Evolutionary conservation across 2,113 vertebrate species (phyloP).

Genomic region (Strix aluco): DNA sequence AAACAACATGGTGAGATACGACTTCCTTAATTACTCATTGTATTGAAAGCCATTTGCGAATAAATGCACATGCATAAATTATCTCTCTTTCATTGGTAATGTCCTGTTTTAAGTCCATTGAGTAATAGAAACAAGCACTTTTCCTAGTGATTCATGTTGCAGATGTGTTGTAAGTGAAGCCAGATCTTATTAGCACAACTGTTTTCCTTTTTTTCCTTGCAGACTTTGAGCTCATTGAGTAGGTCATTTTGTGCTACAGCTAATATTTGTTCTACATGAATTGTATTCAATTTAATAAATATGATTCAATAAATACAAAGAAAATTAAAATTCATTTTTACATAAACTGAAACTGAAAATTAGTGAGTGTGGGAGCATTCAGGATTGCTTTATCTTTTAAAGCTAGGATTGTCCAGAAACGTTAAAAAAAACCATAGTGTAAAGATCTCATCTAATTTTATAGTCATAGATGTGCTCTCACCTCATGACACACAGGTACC

Average conservation of each 20-base stretch:
- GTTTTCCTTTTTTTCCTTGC: neutral
- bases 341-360: neutral
- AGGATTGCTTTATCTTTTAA: neutral
- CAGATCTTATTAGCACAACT: neutral
- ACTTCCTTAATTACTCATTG: neutral
- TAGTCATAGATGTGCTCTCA: neutral
- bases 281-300: neutral
- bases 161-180: neutral
- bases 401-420: neutral
- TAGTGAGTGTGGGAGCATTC: neutral
- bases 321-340: neutral
- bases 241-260: neutral
- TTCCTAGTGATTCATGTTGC: neutral
- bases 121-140: neutral
- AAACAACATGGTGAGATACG: neutral
- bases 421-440: neutral
- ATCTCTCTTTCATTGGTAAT: neutral
- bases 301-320: neutral
- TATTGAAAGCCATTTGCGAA: neutral
- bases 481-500: neutral
- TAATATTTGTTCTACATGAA: slow-evolving; percentile 23
- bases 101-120: neutral
- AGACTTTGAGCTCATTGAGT: neutral
- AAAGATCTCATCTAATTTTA: neutral
- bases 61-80: neutral